These are phyloP conservation scores for Drosophila siamana DNA, from an alignment of 2,888 invertebrate species.

Conservation along the genomic window DNA sequence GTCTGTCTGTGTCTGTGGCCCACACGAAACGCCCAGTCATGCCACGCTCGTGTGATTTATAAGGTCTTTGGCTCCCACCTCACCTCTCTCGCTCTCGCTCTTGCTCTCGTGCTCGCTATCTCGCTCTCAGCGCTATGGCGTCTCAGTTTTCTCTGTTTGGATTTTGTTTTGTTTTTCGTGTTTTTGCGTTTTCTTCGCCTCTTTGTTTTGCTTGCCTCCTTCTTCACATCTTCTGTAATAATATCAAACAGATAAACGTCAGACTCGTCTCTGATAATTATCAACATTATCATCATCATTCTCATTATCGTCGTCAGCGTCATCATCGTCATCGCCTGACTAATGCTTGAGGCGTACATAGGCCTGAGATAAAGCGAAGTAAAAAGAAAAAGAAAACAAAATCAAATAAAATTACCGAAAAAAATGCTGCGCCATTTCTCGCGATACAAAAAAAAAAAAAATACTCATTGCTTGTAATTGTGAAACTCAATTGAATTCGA, in stretches of 20 bases:
- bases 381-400: slow-evolving; percentile 21
- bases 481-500: slow-evolving; percentile 66
- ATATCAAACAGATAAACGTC: slow-evolving; percentile 54
- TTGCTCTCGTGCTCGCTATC: slow-evolving; percentile 14
- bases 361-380: slow-evolving; percentile 33
- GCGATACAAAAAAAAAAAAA: slow-evolving; percentile 28
- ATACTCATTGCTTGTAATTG: slow-evolving; percentile 56
- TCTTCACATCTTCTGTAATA: slow-evolving; percentile 60
- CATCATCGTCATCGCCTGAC: slow-evolving; percentile 28
- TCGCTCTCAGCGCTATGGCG: slow-evolving; percentile 19
- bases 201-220: slow-evolving; percentile 75
- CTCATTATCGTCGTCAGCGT: slow-evolving; percentile 16
- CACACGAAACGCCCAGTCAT: slow-evolving; percentile 73
- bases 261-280: slow-evolving; percentile 39
- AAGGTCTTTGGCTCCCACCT: slow-evolving; percentile 74
- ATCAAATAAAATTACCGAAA: slow-evolving; percentile 9
- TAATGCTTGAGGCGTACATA: slow-evolving; percentile 28
- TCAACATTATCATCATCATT: slow-evolving; percentile 22
- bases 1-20: slow-evolving; percentile 36
- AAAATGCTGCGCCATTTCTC: slow-evolving; percentile 57
- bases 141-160: slow-evolving; percentile 50
- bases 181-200: slow-evolving; percentile 39
- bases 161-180: slow-evolving; percentile 15
- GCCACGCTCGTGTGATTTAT: slow-evolving; percentile 81
- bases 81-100: slow-evolving; percentile 30